Conservation (phyloP, 2,797 vertebrate species). For the Xenops minutus region DNA sequence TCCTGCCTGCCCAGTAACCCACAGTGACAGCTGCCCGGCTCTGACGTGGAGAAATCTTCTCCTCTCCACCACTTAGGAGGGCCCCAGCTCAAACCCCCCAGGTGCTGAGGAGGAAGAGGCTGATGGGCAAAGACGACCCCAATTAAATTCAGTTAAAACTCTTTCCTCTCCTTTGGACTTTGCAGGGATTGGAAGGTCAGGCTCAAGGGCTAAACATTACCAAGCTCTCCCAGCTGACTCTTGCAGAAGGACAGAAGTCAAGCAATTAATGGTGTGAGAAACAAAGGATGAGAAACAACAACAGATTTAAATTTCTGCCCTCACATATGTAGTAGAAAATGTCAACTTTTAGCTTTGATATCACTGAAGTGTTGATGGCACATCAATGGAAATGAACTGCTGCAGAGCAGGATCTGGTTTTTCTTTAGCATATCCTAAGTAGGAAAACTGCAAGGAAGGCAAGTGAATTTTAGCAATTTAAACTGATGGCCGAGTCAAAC, state of each 20-base stretch:
- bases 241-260: slow-evolving; percentile 25
- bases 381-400: background rate
- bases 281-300: background rate
- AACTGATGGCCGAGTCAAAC: background rate
- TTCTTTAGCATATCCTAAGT: background rate
- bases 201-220: slow-evolving; percentile 68
- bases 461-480: background rate
- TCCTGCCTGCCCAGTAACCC: slow-evolving; percentile 51
- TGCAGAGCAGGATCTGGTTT: background rate
- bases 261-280: slow-evolving; percentile 66
- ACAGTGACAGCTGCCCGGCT: slow-evolving; percentile 56
- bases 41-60: slow-evolving; percentile 25
- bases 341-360: background rate
- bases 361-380: background rate
- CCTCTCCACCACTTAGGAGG: slow-evolving; percentile 14
- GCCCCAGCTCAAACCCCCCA: slow-evolving; percentile 34
- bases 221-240: slow-evolving; percentile 6
- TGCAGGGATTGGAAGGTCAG: slow-evolving; percentile 24
- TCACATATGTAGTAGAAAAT: background rate
- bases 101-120: slow-evolving; percentile 22
- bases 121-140: slow-evolving; percentile 69
- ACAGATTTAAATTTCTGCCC: background rate
- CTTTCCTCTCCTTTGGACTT: slow-evolving; percentile 55
- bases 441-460: background rate
- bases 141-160: slow-evolving; percentile 70